phyloP scores from a whole-genome alignment of 2,113 vertebrate genomes.

The Laticauda laticaudata region DNA sequence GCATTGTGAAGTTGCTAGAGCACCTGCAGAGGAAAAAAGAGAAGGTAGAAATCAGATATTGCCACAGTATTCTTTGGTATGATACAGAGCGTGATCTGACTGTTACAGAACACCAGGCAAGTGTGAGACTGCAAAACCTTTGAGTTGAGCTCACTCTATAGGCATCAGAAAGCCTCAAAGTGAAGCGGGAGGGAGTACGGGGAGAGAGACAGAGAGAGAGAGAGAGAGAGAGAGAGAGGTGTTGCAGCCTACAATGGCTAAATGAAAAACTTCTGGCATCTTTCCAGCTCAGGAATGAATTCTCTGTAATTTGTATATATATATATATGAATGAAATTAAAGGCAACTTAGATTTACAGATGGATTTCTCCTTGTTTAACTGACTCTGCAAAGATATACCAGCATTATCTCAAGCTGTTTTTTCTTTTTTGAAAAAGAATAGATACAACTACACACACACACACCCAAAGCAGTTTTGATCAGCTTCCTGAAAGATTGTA shows the following conservation, averaged over 20 bases:
- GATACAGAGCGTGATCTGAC: conserved; percentile 56
- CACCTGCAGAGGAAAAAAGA: conserved; percentile 62
- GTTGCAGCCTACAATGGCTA: conserved; percentile 63
- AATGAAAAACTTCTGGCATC: conserved; percentile 72
- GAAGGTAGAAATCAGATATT: conserved; percentile 23
- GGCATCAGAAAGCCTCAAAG: conserved; percentile 68
- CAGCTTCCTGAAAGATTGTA: conserved; percentile 46
- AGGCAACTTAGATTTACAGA: conserved; percentile 60
- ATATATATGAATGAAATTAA: conserved; percentile 47
- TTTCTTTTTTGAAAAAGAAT: background rate
- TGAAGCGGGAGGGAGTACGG: background rate
- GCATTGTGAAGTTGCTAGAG: conserved; percentile 73
- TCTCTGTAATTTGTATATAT: conserved; percentile 56
- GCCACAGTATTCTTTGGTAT: conserved; percentile 47
- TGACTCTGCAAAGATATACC: conserved; percentile 52
- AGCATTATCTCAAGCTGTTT: conserved; percentile 51
- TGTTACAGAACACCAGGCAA: conserved; percentile 42
- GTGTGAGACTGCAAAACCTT: conserved; percentile 60
- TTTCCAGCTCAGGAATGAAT: conserved; percentile 71
- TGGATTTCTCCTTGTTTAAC: conserved; percentile 44
- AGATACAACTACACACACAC: background rate
- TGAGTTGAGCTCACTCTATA: conserved; percentile 68
- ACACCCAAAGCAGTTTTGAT: conserved; percentile 29
- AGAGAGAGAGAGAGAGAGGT: background rate
- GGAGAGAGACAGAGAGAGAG: background rate